phyloP scores from a whole-genome alignment of 2,888 invertebrate genomes.

The Ptycholaimellus sp. region DNA sequence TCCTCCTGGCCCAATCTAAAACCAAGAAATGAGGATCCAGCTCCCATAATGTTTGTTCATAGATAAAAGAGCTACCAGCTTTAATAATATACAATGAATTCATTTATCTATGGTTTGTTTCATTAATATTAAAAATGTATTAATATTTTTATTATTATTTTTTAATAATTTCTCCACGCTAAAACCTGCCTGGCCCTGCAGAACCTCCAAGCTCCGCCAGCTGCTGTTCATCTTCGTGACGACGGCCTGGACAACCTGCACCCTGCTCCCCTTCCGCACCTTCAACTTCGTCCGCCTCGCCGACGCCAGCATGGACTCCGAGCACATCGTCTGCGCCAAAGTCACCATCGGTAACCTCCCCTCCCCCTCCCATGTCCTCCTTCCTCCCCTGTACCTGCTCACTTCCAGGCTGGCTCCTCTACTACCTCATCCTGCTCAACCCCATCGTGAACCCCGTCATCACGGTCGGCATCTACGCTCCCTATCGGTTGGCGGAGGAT shows the following conservation, averaged over 20 bases:
- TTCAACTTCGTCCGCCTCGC: conserved; percentile 18
- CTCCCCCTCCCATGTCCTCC: too few species aligned
- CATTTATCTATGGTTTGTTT: too few species aligned
- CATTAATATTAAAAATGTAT: too few species aligned
- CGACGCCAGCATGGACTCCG: neutral
- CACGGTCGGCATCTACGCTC: conserved; percentile 23
- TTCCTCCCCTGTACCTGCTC: neutral
- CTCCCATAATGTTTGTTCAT: too few species aligned
- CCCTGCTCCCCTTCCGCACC: conserved; percentile 19
- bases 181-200: too few species aligned
- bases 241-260: conserved; percentile 23
- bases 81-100: too few species aligned
- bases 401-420: neutral
- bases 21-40: too few species aligned
- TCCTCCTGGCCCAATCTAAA: too few species aligned
- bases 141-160: too few species aligned
- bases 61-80: too few species aligned
- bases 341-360: too few species aligned
- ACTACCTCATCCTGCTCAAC: neutral
- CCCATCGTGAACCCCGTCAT: conserved; percentile 22
- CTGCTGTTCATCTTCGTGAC: conserved; percentile 24
- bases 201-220: neutral
- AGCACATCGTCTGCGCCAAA: neutral
- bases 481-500: conserved; percentile 20
- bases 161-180: too few species aligned